phyloP scores from a whole-genome alignment of 2,888 invertebrate species.

The Copidosoma aretas region DNA sequence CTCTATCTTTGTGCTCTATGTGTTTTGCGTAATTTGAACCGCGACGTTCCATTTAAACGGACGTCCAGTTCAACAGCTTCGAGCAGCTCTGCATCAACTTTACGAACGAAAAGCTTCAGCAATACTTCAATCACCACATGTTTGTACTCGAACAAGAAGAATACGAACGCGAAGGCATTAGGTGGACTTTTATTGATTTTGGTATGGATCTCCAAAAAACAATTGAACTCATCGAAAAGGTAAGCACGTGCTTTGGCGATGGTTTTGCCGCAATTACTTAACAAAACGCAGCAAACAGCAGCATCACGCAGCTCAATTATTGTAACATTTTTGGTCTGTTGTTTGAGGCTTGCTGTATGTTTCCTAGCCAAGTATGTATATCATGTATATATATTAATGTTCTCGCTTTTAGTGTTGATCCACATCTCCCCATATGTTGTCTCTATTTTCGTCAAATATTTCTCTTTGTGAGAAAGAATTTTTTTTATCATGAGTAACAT shows the following conservation, averaged over 20 bases:
- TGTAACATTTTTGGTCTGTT: constrained; percentile 34
- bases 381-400: constrained; percentile 30
- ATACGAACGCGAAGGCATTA: constrained; percentile 89
- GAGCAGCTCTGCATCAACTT: constrained; percentile 97
- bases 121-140: constrained; percentile 97
- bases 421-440: constrained; percentile 21
- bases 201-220: constrained; percentile 92
- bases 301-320: constrained; percentile 29
- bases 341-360: constrained; percentile 42
- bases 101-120: constrained; percentile 94
- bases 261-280: constrained; percentile 5
- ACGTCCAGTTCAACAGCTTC: constrained; percentile 84
- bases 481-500: constrained; percentile 24
- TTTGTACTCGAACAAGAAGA: constrained; percentile 95
- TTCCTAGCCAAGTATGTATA: constrained; percentile 37
- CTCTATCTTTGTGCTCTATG: constrained; percentile 41
- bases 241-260: constrained; percentile 59
- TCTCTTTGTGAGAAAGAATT: constrained; percentile 20
- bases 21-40: constrained; percentile 39
- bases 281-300: constrained; percentile 8
- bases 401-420: constrained; percentile 37
- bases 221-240: constrained; percentile 91
- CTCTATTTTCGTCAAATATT: constrained; percentile 17
- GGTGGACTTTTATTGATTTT: constrained; percentile 94
- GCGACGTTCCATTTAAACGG: constrained; percentile 48